phyloP scores from a whole-genome alignment of 2,113 vertebrate species.

The Mustela lutreola region DNA sequence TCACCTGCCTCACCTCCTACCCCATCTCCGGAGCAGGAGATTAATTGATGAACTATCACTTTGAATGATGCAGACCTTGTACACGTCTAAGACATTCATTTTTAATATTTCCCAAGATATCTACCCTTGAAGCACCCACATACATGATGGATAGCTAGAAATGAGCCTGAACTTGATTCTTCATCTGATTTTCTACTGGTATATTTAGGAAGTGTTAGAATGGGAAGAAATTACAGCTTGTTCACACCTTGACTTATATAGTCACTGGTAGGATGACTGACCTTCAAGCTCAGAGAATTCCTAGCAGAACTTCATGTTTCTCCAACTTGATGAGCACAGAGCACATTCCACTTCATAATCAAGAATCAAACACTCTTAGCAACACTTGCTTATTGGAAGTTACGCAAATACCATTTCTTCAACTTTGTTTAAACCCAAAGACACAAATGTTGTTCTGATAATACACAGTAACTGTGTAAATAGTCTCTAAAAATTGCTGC shows the following conservation, averaged over 20 bases:
- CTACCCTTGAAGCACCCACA: conserved; percentile 68
- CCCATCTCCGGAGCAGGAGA: background rate
- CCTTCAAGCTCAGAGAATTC: background rate
- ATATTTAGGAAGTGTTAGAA: conserved; percentile 56
- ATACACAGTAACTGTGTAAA: background rate
- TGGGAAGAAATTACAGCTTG: background rate
- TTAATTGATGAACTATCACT: conserved; percentile 50
- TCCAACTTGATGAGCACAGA: background rate
- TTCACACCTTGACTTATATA: conserved; percentile 20
- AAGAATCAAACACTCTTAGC: conserved; percentile 24
- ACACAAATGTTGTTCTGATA: background rate
- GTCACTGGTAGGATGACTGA: background rate
- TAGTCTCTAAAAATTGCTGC: background rate
- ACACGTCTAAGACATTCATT: conserved; percentile 39
- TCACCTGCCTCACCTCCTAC: background rate
- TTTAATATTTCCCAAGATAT: conserved; percentile 26
- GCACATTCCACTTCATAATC: background rate
- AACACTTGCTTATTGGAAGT: background rate
- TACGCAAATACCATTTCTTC: background rate
- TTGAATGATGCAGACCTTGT: conserved; percentile 58
- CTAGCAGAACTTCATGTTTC: background rate
- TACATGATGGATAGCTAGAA: conserved; percentile 49
- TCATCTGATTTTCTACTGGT: conserved; percentile 43
- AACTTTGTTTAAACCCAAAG: conserved; percentile 43
- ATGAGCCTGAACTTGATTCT: conserved; percentile 18